Evolutionary conservation across 2,888 invertebrate genomes (phyloP).

Genomic region (Vandiemenella viatica): DNA sequence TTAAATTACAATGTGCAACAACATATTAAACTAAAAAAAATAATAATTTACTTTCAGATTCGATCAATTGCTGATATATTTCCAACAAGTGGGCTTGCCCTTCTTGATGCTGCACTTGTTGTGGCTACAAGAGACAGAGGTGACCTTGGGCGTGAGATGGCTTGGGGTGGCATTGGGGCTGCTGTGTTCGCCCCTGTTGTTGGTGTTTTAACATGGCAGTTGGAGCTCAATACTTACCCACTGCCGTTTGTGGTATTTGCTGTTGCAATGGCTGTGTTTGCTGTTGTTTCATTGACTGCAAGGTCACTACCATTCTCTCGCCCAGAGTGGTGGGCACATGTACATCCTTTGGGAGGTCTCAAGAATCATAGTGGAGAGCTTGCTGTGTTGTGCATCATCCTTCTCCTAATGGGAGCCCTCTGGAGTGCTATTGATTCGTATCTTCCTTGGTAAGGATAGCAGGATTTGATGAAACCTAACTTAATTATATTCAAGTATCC

Average conservation of each 20-base stretch:
- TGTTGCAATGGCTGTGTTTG: slow-evolving; percentile 43
- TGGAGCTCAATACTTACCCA: slow-evolving; percentile 25
- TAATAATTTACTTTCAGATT: slow-evolving; percentile 14
- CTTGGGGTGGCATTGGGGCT: slow-evolving; percentile 58
- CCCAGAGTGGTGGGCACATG: slow-evolving; percentile 65
- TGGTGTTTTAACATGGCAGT: slow-evolving; percentile 21
- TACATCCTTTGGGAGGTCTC: neutral
- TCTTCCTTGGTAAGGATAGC: slow-evolving; percentile 46
- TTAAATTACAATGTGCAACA: no score
- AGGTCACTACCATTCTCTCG: slow-evolving; percentile 33
- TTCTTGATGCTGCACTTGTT: slow-evolving; percentile 61
- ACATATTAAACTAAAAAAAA: no score
- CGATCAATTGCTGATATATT: slow-evolving; percentile 59
- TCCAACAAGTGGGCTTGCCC: slow-evolving; percentile 51
- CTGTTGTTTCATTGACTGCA: slow-evolving; percentile 40
- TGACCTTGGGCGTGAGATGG: slow-evolving; percentile 63
- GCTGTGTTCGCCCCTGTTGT: slow-evolving; percentile 51
- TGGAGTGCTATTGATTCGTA: slow-evolving; percentile 71
- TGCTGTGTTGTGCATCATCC: slow-evolving; percentile 48
- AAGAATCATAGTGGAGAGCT: slow-evolving; percentile 44
- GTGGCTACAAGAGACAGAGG: slow-evolving; percentile 68
- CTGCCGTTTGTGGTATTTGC: slow-evolving; percentile 38
- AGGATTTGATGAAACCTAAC: no score
- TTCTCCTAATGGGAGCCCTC: slow-evolving; percentile 55
- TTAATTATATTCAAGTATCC: no score